Evolutionary conservation across 2,797 vertebrate species (phyloP), one percentile per base, ranked within the genome.

Genomic region (Peromyscus eremicus): DNA sequence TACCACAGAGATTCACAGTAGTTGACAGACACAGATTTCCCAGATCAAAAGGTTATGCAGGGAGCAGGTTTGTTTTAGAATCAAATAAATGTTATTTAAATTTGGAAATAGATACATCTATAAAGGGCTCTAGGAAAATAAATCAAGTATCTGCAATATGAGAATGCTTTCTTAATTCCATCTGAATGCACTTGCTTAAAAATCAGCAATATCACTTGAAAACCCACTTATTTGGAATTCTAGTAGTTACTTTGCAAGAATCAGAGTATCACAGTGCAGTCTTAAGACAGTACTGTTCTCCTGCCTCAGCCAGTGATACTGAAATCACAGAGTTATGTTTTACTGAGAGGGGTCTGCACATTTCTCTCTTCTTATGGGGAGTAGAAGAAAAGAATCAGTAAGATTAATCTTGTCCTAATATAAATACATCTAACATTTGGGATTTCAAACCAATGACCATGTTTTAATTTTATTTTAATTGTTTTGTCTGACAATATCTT

Each of bases 1-100:
- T 76, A 37, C 37, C 6, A 6, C 14, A 71, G 71, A 87, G 23
- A 66, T 49, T 76, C 52, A 57, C 88, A 46, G 57, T 17, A 70
- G 14, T 34, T 95, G 81, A 62, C 16, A 70, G 52, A 25, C 70
- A 9, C 55, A 75, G 77, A 76, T 21, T 13, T 66, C n/a, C 52
- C 85, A 77, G 46, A 73, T 10, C 52, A 55, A 86, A 93, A 95
- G 16, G 32, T 60, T 88, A 46, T 75, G 17, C 3, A 32, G 73
- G 94, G 62, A 88, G 84, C 55, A 84, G 55, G 76, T 87, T 96
- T 95, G 40, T 91, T 96, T 96, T 87, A 71, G 19, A 83, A 94
- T 90, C 52, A 92, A 94, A 52, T 81, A 82, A 87, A 60, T 81
- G 52, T 40, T 32, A 83, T n/a, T 85, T 88, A 94, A 71, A 79